phyloP scores from a whole-genome alignment of 2,797 vertebrate genomes.

The Nyctalus aviator region DNA sequence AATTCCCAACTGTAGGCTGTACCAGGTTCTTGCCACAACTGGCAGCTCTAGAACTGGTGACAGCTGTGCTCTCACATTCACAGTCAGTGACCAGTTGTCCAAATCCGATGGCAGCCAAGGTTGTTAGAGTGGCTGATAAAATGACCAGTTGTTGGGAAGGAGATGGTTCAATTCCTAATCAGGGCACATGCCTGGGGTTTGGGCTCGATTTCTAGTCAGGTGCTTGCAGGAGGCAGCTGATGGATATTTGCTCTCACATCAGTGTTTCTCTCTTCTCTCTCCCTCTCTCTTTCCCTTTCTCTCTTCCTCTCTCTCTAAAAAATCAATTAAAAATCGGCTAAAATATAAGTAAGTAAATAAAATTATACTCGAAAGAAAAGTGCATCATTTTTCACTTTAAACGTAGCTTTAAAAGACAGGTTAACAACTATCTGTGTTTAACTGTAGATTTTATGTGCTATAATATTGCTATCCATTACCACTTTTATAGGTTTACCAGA shows the following conservation, averaged over 20 bases:
- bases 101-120: slow-evolving; percentile 38
- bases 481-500: slow-evolving; percentile 82
- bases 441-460: slow-evolving; percentile 82
- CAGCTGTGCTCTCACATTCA: slow-evolving; percentile 35
- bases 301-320: neutral
- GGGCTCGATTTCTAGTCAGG: neutral
- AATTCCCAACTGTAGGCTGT: neutral
- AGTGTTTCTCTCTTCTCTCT: neutral
- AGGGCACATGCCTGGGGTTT: neutral
- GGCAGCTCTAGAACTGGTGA: neutral
- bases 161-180: neutral
- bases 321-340: neutral
- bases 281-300: neutral
- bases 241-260: neutral
- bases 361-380: neutral
- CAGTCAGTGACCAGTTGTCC: slow-evolving; percentile 57
- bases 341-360: neutral
- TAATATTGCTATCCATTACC: slow-evolving; percentile 81
- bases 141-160: slow-evolving; percentile 19
- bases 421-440: slow-evolving; percentile 83
- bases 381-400: slow-evolving; percentile 80
- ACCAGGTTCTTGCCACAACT: neutral
- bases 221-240: neutral
- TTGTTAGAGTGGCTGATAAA: slow-evolving; percentile 25
- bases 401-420: slow-evolving; percentile 81